Percentiles rank a stretch among this genome's conserved stretches.
phyloP scores from a whole-genome alignment of 1,140 invertebrate genomes.

The Atta cephalotes region DNA sequence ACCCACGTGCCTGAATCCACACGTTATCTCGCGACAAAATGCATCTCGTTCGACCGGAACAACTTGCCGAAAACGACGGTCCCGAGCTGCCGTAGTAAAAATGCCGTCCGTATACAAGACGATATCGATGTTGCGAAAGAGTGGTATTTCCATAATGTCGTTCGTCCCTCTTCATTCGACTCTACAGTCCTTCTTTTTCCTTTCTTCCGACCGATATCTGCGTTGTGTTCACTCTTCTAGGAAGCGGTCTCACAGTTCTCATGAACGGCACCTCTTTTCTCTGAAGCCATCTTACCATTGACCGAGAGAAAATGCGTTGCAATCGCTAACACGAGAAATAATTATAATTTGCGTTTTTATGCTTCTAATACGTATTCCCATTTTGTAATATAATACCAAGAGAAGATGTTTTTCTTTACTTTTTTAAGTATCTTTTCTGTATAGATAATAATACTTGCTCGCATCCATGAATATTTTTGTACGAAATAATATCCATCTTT shows the following conservation, averaged over 20 bases:
- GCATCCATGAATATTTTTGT: neutral
- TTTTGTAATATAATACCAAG: neutral
- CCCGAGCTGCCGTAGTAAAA: conserved; percentile 60
- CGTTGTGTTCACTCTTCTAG: conserved; percentile 74
- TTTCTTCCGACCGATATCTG: conserved; percentile 66
- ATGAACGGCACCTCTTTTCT: conserved; percentile 81
- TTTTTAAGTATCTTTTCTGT: neutral
- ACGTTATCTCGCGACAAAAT: conserved; percentile 81
- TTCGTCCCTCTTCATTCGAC: conserved; percentile 47
- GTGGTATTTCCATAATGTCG: conserved; percentile 77
- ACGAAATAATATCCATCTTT: neutral
- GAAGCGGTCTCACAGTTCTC: conserved; percentile 80
- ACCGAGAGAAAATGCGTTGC: conserved; percentile 66
- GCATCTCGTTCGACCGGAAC: conserved; percentile 78
- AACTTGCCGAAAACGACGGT: conserved; percentile 73
- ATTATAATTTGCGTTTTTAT: neutral
- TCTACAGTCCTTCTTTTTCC: conserved; percentile 45
- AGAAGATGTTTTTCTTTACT: neutral
- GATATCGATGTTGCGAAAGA: conserved; percentile 72
- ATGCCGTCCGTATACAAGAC: conserved; percentile 39
- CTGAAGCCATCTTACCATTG: conserved; percentile 74
- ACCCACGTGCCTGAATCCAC: conserved; percentile 73
- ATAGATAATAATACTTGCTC: neutral
- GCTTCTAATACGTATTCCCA: neutral
- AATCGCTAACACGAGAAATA: conserved; percentile 44